Conservation (phyloP, 2,888 invertebrate genomes). For the Cheilosia vernalis region DNA sequence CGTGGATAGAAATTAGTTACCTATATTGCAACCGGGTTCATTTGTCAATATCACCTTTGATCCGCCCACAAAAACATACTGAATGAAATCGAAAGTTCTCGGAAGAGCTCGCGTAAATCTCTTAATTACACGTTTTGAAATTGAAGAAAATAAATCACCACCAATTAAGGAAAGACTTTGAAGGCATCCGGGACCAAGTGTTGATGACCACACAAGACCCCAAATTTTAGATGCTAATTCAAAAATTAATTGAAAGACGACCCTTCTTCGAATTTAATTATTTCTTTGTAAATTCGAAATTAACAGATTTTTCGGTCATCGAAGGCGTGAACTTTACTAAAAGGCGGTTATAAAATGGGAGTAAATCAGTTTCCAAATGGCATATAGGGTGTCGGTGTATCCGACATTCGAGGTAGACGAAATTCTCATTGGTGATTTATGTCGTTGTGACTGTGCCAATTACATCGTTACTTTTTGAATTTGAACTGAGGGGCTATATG, state of each 20-base stretch:
- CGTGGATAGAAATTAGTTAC: too few species aligned
- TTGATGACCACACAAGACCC: not conserved
- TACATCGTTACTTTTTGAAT: not conserved
- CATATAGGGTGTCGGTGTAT: too few species aligned
- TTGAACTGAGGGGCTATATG: too few species aligned
- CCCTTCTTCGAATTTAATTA: not conserved
- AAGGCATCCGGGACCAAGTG: not conserved
- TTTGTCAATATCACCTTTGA: not conserved
- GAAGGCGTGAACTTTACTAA: not conserved
- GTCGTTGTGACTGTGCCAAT: not conserved
- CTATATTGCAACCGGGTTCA: too few species aligned
- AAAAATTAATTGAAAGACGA: not conserved
- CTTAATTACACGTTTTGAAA: not conserved
- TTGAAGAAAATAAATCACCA: not conserved
- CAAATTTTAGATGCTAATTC: not conserved
- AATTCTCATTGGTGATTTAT: not conserved
- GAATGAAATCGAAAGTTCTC: slow-evolving; percentile 2
- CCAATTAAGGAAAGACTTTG: not conserved
- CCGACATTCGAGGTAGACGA: not conserved
- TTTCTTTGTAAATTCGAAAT: not conserved
- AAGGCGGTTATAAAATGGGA: not conserved
- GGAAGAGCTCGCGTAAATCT: not conserved
- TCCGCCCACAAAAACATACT: not conserved
- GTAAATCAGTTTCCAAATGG: not conserved
- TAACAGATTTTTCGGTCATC: not conserved